phyloP scores from a whole-genome alignment of 1,140 invertebrate species.

The Chionoecetes opilio region DNA sequence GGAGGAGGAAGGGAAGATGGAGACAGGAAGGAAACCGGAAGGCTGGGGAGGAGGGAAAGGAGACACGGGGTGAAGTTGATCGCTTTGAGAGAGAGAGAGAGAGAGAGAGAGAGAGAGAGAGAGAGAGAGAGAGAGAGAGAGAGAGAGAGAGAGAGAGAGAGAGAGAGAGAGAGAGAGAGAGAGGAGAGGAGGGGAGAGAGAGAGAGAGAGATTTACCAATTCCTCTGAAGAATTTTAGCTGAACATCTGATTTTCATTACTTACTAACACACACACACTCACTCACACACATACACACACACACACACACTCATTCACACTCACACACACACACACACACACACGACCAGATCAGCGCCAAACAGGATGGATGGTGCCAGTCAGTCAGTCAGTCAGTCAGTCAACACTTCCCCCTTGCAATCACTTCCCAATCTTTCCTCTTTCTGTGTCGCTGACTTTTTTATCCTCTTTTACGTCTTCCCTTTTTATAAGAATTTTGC shows the following conservation, averaged over 20 bases:
- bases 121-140: not conserved
- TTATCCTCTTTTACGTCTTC: too few species aligned
- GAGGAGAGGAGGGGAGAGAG: too few species aligned
- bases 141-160: constrained; percentile 35
- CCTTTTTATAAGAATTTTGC: too few species aligned
- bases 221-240: not conserved
- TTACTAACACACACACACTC: not conserved
- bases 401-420: too few species aligned
- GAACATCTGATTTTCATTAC: not conserved
- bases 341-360: too few species aligned
- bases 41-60: not conserved
- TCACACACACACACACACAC: not conserved
- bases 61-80: not conserved
- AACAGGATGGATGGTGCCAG: too few species aligned
- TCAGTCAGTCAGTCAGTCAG: too few species aligned
- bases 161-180: constrained; percentile 37
- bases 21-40: not conserved
- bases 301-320: not conserved
- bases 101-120: not conserved
- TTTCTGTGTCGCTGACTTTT: too few species aligned
- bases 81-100: constrained; percentile 12
- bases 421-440: too few species aligned
- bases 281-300: not conserved
- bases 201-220: not conserved
- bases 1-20: not conserved